Conservation (phyloP, 2,113 vertebrate species). For the Macaca mulatta region DNA sequence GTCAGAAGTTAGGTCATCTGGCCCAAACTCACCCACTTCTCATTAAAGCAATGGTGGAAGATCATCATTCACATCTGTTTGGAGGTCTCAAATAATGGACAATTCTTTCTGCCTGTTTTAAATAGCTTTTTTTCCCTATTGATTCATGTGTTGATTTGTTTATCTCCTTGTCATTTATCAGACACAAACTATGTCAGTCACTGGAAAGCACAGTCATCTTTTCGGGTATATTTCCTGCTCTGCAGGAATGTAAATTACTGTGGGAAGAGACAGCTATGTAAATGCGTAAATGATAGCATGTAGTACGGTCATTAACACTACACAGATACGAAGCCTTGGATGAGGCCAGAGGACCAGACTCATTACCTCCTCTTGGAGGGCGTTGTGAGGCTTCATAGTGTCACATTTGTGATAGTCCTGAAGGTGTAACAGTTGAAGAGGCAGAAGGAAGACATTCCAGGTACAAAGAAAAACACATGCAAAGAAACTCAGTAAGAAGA, state of each 20-base stretch:
- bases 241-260: neutral
- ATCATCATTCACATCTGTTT: neutral
- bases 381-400: neutral
- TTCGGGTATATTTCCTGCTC: neutral
- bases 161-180: neutral
- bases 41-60: neutral
- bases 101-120: neutral
- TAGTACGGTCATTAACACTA: neutral
- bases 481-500: neutral
- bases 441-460: neutral
- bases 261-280: neutral
- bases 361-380: neutral
- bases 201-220: neutral
- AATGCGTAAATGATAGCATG: fast-evolving
- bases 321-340: neutral
- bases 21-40: neutral
- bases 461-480: neutral
- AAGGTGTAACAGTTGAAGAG: neutral
- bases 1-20: neutral
- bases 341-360: neutral
- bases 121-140: neutral
- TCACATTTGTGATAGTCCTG: neutral
- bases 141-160: neutral
- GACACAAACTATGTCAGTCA: neutral
- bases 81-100: neutral